Evolutionary conservation across 2,888 invertebrate genomes (phyloP).

Genomic region (Embidobia sp.): DNA sequence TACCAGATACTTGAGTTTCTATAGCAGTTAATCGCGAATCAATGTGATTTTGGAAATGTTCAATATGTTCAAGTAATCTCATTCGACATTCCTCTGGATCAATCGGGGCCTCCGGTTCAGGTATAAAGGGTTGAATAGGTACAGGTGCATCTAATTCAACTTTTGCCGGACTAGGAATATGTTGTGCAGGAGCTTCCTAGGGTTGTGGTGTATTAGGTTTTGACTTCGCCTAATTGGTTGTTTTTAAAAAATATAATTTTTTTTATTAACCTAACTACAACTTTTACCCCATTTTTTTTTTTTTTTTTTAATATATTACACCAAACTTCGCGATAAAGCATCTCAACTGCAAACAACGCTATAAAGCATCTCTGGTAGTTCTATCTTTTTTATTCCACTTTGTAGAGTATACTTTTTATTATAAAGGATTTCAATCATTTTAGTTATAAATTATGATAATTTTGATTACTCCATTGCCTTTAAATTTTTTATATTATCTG

Average conservation of each 20-base stretch:
- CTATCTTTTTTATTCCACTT: no score
- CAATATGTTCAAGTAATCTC: slow-evolving; percentile 89
- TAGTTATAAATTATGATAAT: no score
- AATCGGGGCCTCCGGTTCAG: slow-evolving; percentile 92
- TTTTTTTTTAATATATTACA: no score
- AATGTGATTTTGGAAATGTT: slow-evolving; percentile 88
- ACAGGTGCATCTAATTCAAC: slow-evolving; percentile 51
- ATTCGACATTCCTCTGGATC: slow-evolving; percentile 90
- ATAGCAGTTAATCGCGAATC: slow-evolving; percentile 88
- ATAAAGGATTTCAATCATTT: no score
- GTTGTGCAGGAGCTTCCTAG: slow-evolving; percentile 25
- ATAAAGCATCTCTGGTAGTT: no score
- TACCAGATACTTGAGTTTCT: slow-evolving; percentile 87
- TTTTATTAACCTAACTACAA: no score
- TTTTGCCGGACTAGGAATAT: slow-evolving; percentile 25
- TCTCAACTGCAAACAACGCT: no score
- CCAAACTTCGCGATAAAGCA: no score
- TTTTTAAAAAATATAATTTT: slow-evolving; percentile 39
- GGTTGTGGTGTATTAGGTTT: slow-evolving; percentile 48
- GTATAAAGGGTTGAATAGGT: slow-evolving; percentile 82
- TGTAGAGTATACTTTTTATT: no score
- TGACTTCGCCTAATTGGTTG: slow-evolving; percentile 54
- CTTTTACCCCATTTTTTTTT: no score
- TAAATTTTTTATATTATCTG: no score
- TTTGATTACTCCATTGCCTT: no score